These are phyloP conservation scores for Prietella phreatophila DNA, from an alignment of 2,113 vertebrate genomes.

Conservation along the genomic window DNA sequence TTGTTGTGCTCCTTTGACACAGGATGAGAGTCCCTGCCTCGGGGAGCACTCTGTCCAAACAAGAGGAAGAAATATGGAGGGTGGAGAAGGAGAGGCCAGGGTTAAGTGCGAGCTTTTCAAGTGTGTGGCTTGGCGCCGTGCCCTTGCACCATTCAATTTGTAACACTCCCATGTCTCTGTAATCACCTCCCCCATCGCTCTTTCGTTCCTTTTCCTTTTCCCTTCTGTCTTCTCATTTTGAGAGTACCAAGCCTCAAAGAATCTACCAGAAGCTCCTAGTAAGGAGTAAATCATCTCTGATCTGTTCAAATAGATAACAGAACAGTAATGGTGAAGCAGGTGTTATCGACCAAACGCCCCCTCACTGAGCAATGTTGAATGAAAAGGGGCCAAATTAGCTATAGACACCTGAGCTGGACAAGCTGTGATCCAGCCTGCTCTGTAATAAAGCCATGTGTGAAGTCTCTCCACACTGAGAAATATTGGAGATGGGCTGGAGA, in stretches of 20 bases:
- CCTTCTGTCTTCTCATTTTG: slow-evolving; percentile 15
- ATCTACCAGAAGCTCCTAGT: not conserved
- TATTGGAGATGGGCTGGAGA: not conserved
- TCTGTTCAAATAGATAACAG: slow-evolving; percentile 47
- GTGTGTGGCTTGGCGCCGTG: slow-evolving; percentile 33
- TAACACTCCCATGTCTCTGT: slow-evolving; percentile 30
- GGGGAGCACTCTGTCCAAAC: slow-evolving; percentile 28
- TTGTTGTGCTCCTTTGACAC: slow-evolving; percentile 7
- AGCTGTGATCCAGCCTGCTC: slow-evolving; percentile 19
- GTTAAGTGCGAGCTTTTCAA: slow-evolving; percentile 26
- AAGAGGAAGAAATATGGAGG: slow-evolving; percentile 37
- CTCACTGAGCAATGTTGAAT: slow-evolving; percentile 26
- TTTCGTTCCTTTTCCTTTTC: not conserved
- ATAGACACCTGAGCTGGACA: slow-evolving; percentile 24
- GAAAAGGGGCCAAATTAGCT: slow-evolving; percentile 45
- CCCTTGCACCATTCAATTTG: slow-evolving; percentile 37
- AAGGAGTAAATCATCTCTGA: slow-evolving; percentile 38
- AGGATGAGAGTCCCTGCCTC: slow-evolving; percentile 29
- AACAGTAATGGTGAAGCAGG: slow-evolving; percentile 35
- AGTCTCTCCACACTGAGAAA: slow-evolving; percentile 22
- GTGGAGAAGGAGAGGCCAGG: slow-evolving; percentile 31
- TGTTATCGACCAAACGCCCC: slow-evolving; percentile 36
- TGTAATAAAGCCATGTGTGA: slow-evolving; percentile 27
- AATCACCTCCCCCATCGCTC: slow-evolving; percentile 11
- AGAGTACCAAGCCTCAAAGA: slow-evolving; percentile 1